Evolutionary conservation across 2,888 invertebrate genomes (phyloP), one percentile per base, ranked within the genome.

Genomic region (Eristalinus aeneus): DNA sequence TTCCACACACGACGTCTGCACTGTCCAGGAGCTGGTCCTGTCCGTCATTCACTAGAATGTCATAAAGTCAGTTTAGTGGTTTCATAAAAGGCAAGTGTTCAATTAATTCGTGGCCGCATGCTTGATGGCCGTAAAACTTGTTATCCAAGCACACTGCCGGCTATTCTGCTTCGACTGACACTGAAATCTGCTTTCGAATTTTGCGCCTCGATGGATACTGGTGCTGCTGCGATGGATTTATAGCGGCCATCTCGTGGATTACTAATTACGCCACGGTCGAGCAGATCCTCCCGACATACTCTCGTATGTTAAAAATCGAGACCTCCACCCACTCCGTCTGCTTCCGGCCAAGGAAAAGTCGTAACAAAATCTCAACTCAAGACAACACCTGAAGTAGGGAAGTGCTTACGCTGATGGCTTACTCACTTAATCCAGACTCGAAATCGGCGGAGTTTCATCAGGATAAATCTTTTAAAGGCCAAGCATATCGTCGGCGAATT

Each of bases 81-180:
- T 69, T n/a, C 68, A 68, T 69, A 69, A 77, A 77, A 46, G 8
- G 60, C 53, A 69, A 77, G 69, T 63, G 69, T 69, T 77, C 77
- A 77, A 77, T 69, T 68, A 69, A 69, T 63, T 69, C 36, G 53
- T 22, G 58, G 23, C 11, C 75, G 67, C 60, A 67, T 75, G 67
- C 60, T 56, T 8, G 20, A 32, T 11, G n/a, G 27, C 6, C 53
- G 34, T 68, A 68, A 76, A 74, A 34, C n/a, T 53, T 56, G 56
- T 56, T 16, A 46, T 46, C 46, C 46, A n/a, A 6, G 16, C 16
- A 46, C 0, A 6, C 16, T 16, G 46, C 16, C 46, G 16, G 16
- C 16, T 46, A n/a, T 46, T 46, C 46, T 16, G 46, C 46, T 46
- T 46, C 46, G 46, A 16, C 46, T 46, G 46, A 46, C 46, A 16